Evolutionary conservation across 2,797 vertebrate genomes (phyloP).

Genomic region (Prunella strophiata): DNA sequence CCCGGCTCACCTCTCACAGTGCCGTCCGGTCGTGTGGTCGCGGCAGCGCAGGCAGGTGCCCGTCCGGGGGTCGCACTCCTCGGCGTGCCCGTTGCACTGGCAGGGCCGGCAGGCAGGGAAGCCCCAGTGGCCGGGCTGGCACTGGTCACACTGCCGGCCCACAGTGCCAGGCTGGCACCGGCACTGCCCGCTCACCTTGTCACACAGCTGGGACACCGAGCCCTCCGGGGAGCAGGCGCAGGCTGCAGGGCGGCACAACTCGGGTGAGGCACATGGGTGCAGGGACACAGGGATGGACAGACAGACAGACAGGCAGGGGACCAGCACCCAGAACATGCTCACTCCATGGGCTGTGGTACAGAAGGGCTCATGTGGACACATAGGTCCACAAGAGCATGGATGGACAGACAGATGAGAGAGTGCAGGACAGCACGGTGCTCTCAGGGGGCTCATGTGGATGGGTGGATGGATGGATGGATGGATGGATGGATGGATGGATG

Average conservation of each 20-base stretch:
- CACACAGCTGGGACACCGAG: slow-evolving; percentile 79
- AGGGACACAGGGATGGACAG: background rate
- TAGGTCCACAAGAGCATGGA: background rate
- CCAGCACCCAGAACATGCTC: background rate
- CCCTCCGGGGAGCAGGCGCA: slow-evolving; percentile 85
- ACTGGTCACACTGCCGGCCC: slow-evolving; percentile 81
- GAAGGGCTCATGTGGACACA: background rate
- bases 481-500: background rate
- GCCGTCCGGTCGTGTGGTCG: slow-evolving; percentile 84
- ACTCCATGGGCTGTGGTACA: accelerated
- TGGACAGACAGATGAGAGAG: background rate
- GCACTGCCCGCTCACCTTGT: slow-evolving; percentile 83
- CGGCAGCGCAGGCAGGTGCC: slow-evolving; percentile 75
- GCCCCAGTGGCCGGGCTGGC: slow-evolving; percentile 91
- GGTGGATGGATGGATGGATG: background rate
- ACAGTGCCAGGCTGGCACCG: slow-evolving; percentile 74
- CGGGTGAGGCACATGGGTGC: background rate
- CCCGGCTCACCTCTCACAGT: slow-evolving; percentile 81
- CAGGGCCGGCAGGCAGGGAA: slow-evolving; percentile 90
- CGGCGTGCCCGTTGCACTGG: slow-evolving; percentile 87
- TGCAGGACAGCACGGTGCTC: background rate
- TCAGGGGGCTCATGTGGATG: background rate
- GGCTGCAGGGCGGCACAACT: slow-evolving; percentile 53
- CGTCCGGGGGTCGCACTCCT: slow-evolving; percentile 75
- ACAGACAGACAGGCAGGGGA: background rate